These are phyloP conservation scores for Rotaria socialis DNA, from an alignment of 2,888 invertebrate species.

Conservation along the genomic window DNA sequence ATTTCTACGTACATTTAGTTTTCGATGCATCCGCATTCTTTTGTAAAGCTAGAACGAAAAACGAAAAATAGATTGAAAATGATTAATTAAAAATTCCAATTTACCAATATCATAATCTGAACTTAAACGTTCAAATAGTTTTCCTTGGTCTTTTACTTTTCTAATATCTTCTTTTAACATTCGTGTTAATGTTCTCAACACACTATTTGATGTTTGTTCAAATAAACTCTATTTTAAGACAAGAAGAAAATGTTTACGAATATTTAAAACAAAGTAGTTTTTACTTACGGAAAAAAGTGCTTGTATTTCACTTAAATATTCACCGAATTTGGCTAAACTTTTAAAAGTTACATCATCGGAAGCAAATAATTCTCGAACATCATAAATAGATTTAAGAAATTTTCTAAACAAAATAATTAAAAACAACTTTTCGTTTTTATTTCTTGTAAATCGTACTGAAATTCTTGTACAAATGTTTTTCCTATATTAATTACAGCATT, in stretches of 20 bases:
- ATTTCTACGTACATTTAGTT: constrained; percentile 64
- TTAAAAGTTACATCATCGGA: constrained; percentile 19
- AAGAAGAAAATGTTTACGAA: neutral
- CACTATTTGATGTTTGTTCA: constrained; percentile 30
- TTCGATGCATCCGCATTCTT: constrained; percentile 81
- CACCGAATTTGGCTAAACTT: constrained; percentile 28
- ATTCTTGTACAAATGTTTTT: constrained; percentile 18
- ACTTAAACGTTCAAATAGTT: constrained; percentile 87
- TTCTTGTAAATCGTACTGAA: neutral
- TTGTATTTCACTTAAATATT: constrained; percentile 33
- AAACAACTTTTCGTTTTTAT: neutral
- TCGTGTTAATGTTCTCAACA: constrained; percentile 17
- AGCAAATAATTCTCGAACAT: constrained; percentile 31
- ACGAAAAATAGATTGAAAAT: neutral
- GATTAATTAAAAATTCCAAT: too few relatives aligned
- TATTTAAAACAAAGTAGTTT: neutral
- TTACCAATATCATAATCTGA: constrained; percentile 73
- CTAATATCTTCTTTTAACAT: constrained; percentile 68
- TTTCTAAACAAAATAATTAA: neutral
- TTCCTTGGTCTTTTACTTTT: constrained; percentile 80
- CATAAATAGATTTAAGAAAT: constrained; percentile 19
- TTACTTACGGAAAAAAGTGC: neutral
- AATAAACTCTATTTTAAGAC: neutral
- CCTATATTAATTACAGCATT: constrained; percentile 17
- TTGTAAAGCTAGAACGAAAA: constrained; percentile 65